Base-by-base conservation (phyloP, 1,140 invertebrate species). In the Drosophila ficusphila region DNA sequence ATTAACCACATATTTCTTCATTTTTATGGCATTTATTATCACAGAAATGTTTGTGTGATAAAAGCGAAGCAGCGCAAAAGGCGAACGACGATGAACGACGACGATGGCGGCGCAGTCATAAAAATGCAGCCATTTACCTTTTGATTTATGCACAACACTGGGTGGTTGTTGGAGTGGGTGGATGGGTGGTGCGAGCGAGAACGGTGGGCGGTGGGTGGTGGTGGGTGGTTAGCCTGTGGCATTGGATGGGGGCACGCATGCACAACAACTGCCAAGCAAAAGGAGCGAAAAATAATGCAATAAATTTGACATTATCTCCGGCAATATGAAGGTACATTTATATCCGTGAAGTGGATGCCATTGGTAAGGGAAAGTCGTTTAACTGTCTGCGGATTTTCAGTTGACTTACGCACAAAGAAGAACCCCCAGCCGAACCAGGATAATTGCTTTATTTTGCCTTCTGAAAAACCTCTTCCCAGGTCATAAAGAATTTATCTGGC, bases 21-120 rank as follows among this genome's bases (percentile, higher is more conserved):
- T 88, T 88, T 88, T 88, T 88, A 88, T 88, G 82, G 82, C 82
- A 88, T 88, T 88, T 88, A 88, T 88, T 88, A 88, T 88, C 82
- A 88, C 83, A 82, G 77, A 88, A 86, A 88, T 88, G 82, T 89
- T 88, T 86, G 82, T 86, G 74, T 88, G 82, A 88, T 88, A 88
- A 88, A 88, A 88, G 82, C 77, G 78, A 77, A 82, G 69, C 65
- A 79, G 51, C 53, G 76, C 74, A 67, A 85, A 71, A 68, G 71
- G 72, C 81, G 70, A 79, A 81, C 76, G 81, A 79, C 73, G 79
- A 83, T 72, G 81, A 75, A 77, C 70, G 74, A 52, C 68, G 61
- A 61, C 68, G 61, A 79, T 72, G 78, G 61, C 73, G 78, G 68
- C 70, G 82, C 82, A 86, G 82, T 81, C 82, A 88, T 88, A 88